Evolutionary conservation across 2,888 invertebrate genomes (phyloP), one percentile per base, ranked within the genome.

Genomic region (Lacanobia oleracea): DNA sequence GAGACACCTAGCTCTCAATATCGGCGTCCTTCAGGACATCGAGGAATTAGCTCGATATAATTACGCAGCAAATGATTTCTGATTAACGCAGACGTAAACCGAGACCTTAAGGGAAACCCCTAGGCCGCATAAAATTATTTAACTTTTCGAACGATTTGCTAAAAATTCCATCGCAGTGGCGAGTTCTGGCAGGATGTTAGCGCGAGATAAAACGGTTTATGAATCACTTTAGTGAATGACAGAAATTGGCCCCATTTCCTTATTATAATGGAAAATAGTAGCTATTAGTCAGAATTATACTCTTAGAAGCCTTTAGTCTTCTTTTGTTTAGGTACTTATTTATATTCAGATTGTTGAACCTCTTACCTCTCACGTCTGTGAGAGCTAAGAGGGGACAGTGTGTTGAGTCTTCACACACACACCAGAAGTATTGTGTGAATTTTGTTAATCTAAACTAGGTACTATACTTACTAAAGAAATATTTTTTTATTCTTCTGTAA

Each of bases 21-120:
- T 64, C 59, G 27, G 23, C 16, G 67, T 83, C 83, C 82, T 82
- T 83, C 70, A 71, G 65, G 69, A 77, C n/a, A 64, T 80, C 67
- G 45, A 33, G 54, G 67, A 73, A 72, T 72, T 68, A 27, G 53
- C 21, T 62, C 43, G 56, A 68, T 75, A 45, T 72, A 40, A 75
- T 78, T 80, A 79, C 62, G 57, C 67, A 81, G 54, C 43, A 67
- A 75, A 75, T 63, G 71, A 59, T 45, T 14, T 27, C 57, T 74
- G 50, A 68, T 70, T 76, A 73, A 67, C 53, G 21, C 43, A 10
- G 60, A 68, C 83, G 66, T 77, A 80, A 73, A 37, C 37, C 8
- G n/a, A 66, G 59, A 69, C 70, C 50, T 54, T 59, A 43, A 51
- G 74, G 81, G 67, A 80, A 82, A 77, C 43, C 80, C 83, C 73